Base-by-base conservation (phyloP, 2,113 vertebrate genomes). In the Collichthys lucidus region DNA sequence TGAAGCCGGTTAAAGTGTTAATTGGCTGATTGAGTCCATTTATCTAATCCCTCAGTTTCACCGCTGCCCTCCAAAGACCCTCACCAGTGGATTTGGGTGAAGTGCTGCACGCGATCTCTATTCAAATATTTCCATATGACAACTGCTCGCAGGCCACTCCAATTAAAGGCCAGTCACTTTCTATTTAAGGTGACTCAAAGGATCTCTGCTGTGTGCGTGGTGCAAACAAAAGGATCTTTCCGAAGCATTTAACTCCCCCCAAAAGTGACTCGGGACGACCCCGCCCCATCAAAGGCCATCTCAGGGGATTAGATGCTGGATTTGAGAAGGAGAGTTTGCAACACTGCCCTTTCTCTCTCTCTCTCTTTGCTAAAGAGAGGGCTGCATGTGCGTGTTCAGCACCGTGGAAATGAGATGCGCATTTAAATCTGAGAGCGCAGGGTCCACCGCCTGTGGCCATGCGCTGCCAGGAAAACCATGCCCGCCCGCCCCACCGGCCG, bases 391-490 rank as follows among this genome's bases (percentile, higher is more conserved):
- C 92, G 90, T 94, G 96, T 95, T 96, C 94, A 94, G 93, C 96
- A 96, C 94, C 96, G 95, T 95, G 95, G 94, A 97, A 98, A 99
- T 98, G 97, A 98, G 97, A 98, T 98, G 97, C 96, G 95, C 97
- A 98, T 98, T 99, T 99, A 98, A 97, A 97, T 96, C 94, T 91
- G 95, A 94, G 96, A 42, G 75, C 84, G 22, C 35, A 40, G 95
- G 94, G 95, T 96, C 95, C 96, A 93, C 96, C 94, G 95, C 96
- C 96, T 97, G 96, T 88, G 96, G 95, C 96, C 96, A 3, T 0
- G 77, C 60, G 95, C 94, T 90, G 94, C 95, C 95, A 76, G 92
- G 93, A 95, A 46, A 96, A 95, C 93, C 96, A 2, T 96, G 95
- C 65, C 82, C 79, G 11, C 93, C 95, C 94, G 53, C 40, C 52